Conservation (phyloP, 2,113 vertebrate genomes). For the Abramis brama region DNA sequence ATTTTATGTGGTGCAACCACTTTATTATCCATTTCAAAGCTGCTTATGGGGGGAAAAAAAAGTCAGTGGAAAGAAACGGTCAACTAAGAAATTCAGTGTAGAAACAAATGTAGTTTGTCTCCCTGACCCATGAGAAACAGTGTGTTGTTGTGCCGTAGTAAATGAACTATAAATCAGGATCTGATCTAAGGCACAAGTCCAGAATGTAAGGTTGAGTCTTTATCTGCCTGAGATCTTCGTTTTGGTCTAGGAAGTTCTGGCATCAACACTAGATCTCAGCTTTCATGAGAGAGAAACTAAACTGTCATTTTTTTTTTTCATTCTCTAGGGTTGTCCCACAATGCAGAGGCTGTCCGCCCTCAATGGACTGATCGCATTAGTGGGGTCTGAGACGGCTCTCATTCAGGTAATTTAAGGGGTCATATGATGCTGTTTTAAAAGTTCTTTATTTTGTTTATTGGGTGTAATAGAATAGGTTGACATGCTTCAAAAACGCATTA, state of each 20-base stretch:
- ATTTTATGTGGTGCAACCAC: background rate
- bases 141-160: background rate
- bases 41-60: background rate
- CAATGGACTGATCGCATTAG: conserved; percentile 86
- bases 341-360: conserved; percentile 94
- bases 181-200: background rate
- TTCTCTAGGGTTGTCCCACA: conserved; percentile 85
- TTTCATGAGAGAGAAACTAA: background rate
- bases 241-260: background rate
- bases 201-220: background rate
- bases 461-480: background rate
- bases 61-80: background rate
- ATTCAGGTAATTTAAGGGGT: conserved; percentile 80
- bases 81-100: background rate
- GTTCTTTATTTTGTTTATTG: background rate
- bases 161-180: background rate
- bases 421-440: background rate
- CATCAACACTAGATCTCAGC: background rate
- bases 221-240: background rate
- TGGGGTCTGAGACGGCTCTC: conserved; percentile 86
- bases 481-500: background rate
- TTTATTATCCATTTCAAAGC: background rate
- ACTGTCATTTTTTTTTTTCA: background rate
- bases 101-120: background rate
- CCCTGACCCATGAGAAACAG: background rate